These are phyloP conservation scores for Coluber constrictor DNA, from an alignment of 2,797 vertebrate species.

Conservation along the genomic window DNA sequence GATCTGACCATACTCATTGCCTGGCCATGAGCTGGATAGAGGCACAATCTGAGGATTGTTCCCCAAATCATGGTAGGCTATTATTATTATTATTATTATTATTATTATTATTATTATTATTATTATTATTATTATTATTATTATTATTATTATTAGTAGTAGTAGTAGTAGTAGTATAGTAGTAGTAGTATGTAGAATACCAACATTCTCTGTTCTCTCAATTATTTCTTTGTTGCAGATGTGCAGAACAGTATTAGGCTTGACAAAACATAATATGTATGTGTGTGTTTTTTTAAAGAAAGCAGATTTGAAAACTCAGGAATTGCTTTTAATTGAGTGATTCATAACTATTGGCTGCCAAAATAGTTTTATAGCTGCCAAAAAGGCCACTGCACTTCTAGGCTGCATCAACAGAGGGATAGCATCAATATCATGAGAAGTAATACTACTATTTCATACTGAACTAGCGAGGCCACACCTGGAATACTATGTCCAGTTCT, in stretches of 20 bases:
- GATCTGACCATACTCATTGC: not conserved
- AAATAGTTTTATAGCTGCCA: not conserved
- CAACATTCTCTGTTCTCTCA: not conserved
- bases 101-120: too few species aligned
- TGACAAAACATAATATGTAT: not conserved
- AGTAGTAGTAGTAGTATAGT: too few species aligned
- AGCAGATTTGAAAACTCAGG: not conserved
- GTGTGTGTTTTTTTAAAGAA: not conserved
- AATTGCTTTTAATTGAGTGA: not conserved
- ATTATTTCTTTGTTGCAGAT: not conserved
- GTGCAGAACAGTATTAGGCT: not conserved
- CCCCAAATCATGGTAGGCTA: not conserved
- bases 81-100: not conserved
- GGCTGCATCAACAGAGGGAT: not conserved
- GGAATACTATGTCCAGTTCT: not conserved
- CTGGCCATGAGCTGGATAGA: not conserved
- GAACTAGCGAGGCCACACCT: not conserved
- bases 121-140: too few species aligned
- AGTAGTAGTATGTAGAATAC: not conserved
- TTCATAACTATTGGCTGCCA: not conserved
- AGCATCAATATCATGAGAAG: not conserved
- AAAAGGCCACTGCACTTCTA: not conserved
- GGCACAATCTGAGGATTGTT: fast-evolving
- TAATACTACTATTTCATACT: not conserved
- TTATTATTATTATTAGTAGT: too few species aligned